phyloP scores from a whole-genome alignment of 2,888 invertebrate species.

The Drosophila paranaensis region DNA sequence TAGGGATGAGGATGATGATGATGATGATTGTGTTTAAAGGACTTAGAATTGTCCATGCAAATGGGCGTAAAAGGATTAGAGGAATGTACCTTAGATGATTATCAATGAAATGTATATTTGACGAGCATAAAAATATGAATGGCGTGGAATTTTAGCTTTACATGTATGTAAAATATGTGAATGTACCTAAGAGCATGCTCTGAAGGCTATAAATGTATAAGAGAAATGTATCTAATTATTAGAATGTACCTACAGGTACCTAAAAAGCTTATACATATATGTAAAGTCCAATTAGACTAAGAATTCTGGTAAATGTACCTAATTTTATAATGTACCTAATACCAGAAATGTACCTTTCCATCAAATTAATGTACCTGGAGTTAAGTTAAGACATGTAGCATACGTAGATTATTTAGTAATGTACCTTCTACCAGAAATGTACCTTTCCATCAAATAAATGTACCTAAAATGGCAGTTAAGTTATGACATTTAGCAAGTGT shows the following conservation, averaged over 20 bases:
- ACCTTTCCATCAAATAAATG: too few species aligned
- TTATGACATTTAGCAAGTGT: neutral
- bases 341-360: too few species aligned
- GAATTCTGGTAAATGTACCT: neutral
- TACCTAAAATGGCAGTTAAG: neutral
- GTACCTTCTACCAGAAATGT: neutral
- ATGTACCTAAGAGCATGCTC: neutral
- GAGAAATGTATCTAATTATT: neutral
- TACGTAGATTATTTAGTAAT: neutral
- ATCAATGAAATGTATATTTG: neutral
- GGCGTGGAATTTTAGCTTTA: too few species aligned
- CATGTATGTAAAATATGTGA: neutral
- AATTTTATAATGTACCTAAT: neutral
- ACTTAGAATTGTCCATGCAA: conserved; percentile 57
- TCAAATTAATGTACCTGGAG: too few species aligned
- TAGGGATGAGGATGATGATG: conserved; percentile 31
- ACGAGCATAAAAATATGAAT: too few species aligned
- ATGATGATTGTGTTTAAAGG: conserved; percentile 56
- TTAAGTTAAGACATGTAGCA: neutral
- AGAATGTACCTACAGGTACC: too few species aligned
- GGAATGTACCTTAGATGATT: neutral
- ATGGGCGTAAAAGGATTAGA: conserved; percentile 45
- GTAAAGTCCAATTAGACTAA: neutral
- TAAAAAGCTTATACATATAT: neutral
- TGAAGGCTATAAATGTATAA: too few species aligned